phyloP scores from a whole-genome alignment of 1,140 invertebrate species.

The Tetramorium alpestre region DNA sequence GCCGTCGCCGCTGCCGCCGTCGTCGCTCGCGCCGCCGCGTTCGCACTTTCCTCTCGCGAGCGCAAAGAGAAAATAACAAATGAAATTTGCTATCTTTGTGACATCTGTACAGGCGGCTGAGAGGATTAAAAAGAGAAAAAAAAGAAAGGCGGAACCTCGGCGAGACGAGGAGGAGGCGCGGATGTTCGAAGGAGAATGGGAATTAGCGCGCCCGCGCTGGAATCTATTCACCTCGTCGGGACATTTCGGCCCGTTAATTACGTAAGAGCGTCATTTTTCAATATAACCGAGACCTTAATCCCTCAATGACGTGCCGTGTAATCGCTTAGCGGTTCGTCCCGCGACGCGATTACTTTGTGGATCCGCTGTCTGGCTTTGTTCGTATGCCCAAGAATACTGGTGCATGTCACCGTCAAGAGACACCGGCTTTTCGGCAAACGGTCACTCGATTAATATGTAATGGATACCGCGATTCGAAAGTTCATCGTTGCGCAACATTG shows the following conservation, averaged over 20 bases:
- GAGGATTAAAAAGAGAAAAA: background rate
- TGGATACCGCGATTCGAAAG: conserved; percentile 1
- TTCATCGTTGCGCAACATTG: background rate
- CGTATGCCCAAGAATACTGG: background rate
- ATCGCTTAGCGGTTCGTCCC: conserved; percentile 10
- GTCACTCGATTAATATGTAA: conserved; percentile 42
- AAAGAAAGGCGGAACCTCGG: background rate
- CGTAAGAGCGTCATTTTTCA: conserved; percentile 71
- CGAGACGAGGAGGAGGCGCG: background rate
- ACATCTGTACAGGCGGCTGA: conserved; percentile 63
- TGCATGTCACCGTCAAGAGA: background rate
- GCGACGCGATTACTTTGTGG: conserved; percentile 2
- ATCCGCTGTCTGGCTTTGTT: conserved; percentile 18
- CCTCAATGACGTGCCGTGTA: conserved; percentile 40
- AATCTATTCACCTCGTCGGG: conserved; percentile 60
- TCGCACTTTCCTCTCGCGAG: conserved; percentile 25
- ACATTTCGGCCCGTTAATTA: conserved; percentile 65
- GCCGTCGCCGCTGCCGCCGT: background rate
- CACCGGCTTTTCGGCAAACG: conserved; percentile 13
- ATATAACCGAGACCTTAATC: conserved; percentile 63
- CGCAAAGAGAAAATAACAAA: conserved; percentile 69
- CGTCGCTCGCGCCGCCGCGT: background rate
- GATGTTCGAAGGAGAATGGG: conserved; percentile 18
- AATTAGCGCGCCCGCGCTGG: conserved; percentile 58
- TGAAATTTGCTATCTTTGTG: conserved; percentile 74